Percentiles rank a stretch among this genome's conserved stretches.
Conservation (phyloP, 2,797 vertebrate genomes). For the Cetoscarus ocellatus region DNA sequence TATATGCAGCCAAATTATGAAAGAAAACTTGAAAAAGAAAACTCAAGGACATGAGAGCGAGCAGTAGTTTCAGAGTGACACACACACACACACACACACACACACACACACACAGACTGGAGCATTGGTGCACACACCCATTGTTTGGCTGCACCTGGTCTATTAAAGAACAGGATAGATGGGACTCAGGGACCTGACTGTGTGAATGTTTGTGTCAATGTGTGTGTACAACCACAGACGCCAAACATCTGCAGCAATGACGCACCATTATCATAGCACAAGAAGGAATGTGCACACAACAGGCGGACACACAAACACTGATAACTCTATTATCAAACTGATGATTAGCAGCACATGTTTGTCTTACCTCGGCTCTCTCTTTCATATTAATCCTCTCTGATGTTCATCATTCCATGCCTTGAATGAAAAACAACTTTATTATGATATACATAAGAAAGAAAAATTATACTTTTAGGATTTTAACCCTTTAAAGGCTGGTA, state of each 20-base stretch:
- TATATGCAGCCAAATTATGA: slow-evolving; percentile 6
- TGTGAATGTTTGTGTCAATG: slow-evolving; percentile 59
- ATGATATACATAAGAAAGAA: not conserved
- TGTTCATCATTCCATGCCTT: not conserved
- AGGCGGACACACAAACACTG: slow-evolving; percentile 3
- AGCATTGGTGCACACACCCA: slow-evolving; percentile 39
- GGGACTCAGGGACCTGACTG: slow-evolving; percentile 70
- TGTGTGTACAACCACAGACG: slow-evolving; percentile 35
- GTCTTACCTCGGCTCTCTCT: not conserved
- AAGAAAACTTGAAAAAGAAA: slow-evolving; percentile 29
- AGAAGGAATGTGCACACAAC: slow-evolving; percentile 7
- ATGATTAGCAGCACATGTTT: slow-evolving; percentile 9
- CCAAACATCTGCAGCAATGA: slow-evolving; percentile 78
- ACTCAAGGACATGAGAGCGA: slow-evolving; percentile 60
- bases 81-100: slow-evolving; percentile 43
- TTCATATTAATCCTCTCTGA: not conserved
- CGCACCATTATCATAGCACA: slow-evolving; percentile 38
- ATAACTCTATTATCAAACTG: slow-evolving; percentile 4
- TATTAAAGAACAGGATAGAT: slow-evolving; percentile 74
- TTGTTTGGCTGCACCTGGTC: slow-evolving; percentile 77
- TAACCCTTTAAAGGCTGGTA: too few species aligned
- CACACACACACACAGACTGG: slow-evolving; percentile 54
- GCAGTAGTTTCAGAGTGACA: slow-evolving; percentile 48
- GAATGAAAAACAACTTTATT: not conserved
- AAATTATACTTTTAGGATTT: too few species aligned